Base-by-base conservation (phyloP, 2,113 vertebrate genomes). In the Odontesthes bonariensis region DNA sequence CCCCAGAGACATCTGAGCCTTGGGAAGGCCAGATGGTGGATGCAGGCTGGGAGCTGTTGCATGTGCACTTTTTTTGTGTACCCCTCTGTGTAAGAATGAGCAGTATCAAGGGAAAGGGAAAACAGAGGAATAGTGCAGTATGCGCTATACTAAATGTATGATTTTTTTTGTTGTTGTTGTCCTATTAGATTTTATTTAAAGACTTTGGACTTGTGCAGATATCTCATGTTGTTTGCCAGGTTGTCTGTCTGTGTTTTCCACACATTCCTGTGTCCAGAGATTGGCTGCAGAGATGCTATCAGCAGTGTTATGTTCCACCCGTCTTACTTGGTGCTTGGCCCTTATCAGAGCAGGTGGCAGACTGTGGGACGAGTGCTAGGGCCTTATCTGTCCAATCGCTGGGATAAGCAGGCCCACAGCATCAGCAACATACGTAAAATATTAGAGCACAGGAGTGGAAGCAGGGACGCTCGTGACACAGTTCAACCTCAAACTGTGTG, bases 21-120 rank as follows among this genome's bases (percentile, higher is more conserved):
- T 72, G 82, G 86, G 73, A 87, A 71, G 88, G 87, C 89, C 92
- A 93, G 91, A 92, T 94, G 92, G 93, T 87, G 68, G 90, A 86
- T 86, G 81, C 85, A 86, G 81, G 76, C 82, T 72, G 85, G 87
- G 79, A 89, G 87, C 80, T 82, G 87, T 62, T 84, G 79, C 71
- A 68, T 81, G 82, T 73, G 69, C 66, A 57, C 79, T 56, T 87
- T 82, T 40, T 87, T 57, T 86, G 66, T 85, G 73, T 75, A 59
- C 52, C 60, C 82, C 54, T 59, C 65, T 35, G 52, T 46, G 70
- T 85, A 82, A 79, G 79, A 79, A n/a, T 55, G 57, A 73, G 40
- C 17, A 3, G 62, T 33, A 74, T 70, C 42, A 42, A 71, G 35
- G 14, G 44, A 66, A 19, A 77, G n/a, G 2, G 31, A 32, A 58